These are phyloP conservation scores for Grantiella picta DNA, from an alignment of 2,113 vertebrate species.

Conservation along the genomic window DNA sequence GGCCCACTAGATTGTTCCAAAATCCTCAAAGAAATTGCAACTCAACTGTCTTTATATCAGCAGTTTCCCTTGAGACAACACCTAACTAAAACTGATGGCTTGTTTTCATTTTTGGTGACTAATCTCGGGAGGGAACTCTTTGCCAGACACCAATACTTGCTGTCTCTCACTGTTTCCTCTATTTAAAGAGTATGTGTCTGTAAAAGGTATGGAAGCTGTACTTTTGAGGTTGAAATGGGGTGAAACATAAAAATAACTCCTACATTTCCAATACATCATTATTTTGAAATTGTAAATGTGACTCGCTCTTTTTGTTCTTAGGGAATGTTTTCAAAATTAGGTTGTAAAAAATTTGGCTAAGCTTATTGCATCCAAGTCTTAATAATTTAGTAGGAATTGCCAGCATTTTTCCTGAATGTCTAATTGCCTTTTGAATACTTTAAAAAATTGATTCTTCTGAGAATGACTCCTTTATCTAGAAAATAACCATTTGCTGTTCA, in stretches of 20 bases:
- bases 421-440: conserved; percentile 1
- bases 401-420: neutral
- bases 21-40: neutral
- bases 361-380: neutral
- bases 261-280: neutral
- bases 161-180: neutral
- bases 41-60: neutral
- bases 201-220: neutral
- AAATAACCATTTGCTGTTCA: neutral
- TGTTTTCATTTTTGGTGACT: neutral
- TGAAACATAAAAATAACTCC: neutral
- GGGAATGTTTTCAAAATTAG: neutral
- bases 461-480: conserved; percentile 7
- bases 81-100: neutral
- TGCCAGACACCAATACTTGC: neutral
- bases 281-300: neutral
- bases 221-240: neutral
- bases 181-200: neutral
- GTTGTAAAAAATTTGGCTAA: neutral
- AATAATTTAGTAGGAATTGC: neutral
- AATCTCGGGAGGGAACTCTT: neutral
- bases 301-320: neutral
- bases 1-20: neutral
- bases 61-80: neutral
- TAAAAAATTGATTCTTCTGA: neutral